Base-by-base conservation (phyloP, 2,888 invertebrate genomes). In the Napeogenes sylphis region DNA sequence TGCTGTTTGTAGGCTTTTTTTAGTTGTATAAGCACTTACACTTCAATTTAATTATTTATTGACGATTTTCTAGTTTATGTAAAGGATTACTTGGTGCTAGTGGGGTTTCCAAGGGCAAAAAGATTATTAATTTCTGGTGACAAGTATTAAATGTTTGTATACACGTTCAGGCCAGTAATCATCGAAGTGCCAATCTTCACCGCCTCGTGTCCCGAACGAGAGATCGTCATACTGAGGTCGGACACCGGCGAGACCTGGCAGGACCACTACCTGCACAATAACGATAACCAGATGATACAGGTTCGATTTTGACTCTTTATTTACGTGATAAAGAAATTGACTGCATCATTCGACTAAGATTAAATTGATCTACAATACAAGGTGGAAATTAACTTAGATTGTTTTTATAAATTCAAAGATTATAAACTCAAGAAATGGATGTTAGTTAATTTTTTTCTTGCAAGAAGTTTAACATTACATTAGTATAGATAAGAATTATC, bases 191-290 rank as follows among this genome's bases (percentile, higher is more conserved):
- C 99, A 0, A 99, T 99, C 87, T 99, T 98, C 90, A 99, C 99
- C 0, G 97, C 99, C 0, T 93, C 97, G 64, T 98, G 97, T 64
- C 95, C 95, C 72, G 99, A 99, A 82, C 93, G 99, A 4, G 99
- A 99, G 92, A 97, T 99, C 57, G 95, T 99, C 46, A 96, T 99
- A 70, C 90, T 99, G 68, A 93, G 99, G 57, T 98, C 98, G 4
- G 99, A 99, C 85, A 98, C 99, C 76, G 99, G 99, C 21, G 98
- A 99, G 84, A 97, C 96, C 42, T 99, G 99, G 99, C 95, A 97
- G 70, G 99, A 99, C 80, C 99, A 99, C 82, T 93, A 93, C 70
- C 84, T 92, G 67, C 92, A 92, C 67, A 87, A 84, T 58, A 92
- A 91, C 65, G 92, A 92, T 71, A 92, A 93, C 58, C 91, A 92